phyloP scores from a whole-genome alignment of 2,797 vertebrate genomes.

The Sorex maritimensis region DNA sequence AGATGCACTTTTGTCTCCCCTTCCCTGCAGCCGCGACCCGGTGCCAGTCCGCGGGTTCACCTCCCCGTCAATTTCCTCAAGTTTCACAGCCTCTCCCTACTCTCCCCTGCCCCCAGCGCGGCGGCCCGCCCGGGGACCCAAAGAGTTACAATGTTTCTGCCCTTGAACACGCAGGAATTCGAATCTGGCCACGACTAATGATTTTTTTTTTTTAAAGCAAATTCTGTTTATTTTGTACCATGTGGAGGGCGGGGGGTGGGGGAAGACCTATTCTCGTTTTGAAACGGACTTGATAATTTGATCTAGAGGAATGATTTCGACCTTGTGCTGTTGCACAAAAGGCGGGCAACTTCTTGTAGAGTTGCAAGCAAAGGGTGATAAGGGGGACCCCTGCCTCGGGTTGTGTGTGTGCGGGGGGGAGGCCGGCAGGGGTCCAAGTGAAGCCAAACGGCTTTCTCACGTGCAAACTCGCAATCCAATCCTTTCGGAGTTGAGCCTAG shows the following conservation, averaged over 20 bases:
- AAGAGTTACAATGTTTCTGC: conserved; percentile 83
- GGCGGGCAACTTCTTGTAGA: conserved; percentile 85
- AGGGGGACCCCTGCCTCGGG: conserved; percentile 77
- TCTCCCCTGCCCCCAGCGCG: conserved; percentile 54
- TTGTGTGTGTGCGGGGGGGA: conserved; percentile 55
- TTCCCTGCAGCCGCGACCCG: conserved; percentile 87
- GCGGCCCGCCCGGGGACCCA: conserved; percentile 71
- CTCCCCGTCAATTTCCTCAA: conserved; percentile 87
- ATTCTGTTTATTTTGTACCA: conserved; percentile 83
- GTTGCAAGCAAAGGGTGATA: conserved; percentile 85
- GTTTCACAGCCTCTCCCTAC: conserved; percentile 76
- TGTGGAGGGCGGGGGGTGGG: conserved; percentile 62
- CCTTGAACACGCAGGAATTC: conserved; percentile 78
- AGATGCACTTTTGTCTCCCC: conserved; percentile 83
- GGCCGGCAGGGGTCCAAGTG: conserved; percentile 78
- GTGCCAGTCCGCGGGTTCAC: conserved; percentile 83
- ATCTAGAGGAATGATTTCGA: conserved; percentile 87
- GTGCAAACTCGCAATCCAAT: conserved; percentile 84
- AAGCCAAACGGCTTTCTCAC: conserved; percentile 83
- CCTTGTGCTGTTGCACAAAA: conserved; percentile 78
- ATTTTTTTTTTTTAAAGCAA: conserved; percentile 46
- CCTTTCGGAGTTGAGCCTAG: conserved; percentile 82
- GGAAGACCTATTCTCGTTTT: conserved; percentile 77
- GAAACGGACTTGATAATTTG: conserved; percentile 88
- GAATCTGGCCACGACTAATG: conserved; percentile 75